These are phyloP conservation scores for Biston stratarius DNA, from an alignment of 2,888 invertebrate species.

Conservation along the genomic window DNA sequence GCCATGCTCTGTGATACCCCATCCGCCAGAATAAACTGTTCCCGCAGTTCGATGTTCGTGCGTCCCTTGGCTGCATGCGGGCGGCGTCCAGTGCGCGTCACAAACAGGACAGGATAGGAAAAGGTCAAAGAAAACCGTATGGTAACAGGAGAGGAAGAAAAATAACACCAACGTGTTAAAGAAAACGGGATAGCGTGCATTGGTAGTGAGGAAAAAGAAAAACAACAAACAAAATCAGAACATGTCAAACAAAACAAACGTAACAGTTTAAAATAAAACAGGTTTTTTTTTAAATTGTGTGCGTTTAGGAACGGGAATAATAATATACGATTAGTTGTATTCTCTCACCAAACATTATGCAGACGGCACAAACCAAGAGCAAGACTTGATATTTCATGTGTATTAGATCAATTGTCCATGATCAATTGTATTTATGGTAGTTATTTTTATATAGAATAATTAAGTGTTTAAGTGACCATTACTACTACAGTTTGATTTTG, in stretches of 20 bases:
- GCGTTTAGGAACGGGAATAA: conserved; percentile 81
- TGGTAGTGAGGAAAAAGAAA: conserved; percentile 80
- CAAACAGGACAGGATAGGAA: conserved; percentile 63
- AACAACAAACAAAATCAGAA: conserved; percentile 85
- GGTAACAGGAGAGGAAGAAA: conserved; percentile 74
- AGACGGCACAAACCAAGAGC: conserved; percentile 72
- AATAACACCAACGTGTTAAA: conserved; percentile 80
- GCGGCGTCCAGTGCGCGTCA: conserved; percentile 83
- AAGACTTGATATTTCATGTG: conserved; percentile 50
- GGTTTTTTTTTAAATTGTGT: conserved; percentile 68
- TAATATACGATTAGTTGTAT: conserved; percentile 80
- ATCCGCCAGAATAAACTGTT: conserved; percentile 99
- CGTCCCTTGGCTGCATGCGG: conserved; percentile 98
- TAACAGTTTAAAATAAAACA: conserved; percentile 67
- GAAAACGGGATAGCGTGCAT: conserved; percentile 80
- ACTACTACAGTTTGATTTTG: neutral
- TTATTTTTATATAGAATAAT: conserved; percentile 11
- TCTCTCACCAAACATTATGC: conserved; percentile 77
- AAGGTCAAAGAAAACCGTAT: conserved; percentile 75
- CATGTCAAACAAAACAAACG: conserved; percentile 82
- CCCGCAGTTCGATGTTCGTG: conserved; percentile 99
- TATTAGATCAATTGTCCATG: neutral
- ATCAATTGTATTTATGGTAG: neutral
- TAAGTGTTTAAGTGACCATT: neutral
- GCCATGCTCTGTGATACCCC: conserved; percentile 99